Base-by-base conservation (phyloP, 2,888 invertebrate genomes). In the Dascillus cervinus region DNA sequence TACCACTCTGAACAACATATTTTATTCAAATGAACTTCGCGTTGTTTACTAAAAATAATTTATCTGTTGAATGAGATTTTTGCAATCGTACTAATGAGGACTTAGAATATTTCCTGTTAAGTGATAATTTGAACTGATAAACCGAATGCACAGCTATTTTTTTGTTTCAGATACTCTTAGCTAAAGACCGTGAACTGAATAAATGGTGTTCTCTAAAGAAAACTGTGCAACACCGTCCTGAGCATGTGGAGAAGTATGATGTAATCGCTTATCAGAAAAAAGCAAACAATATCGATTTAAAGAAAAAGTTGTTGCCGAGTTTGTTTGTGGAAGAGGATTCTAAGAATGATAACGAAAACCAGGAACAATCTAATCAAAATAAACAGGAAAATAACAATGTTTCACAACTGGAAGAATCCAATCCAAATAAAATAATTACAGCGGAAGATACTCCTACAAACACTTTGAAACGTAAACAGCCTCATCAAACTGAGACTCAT, bases 181-280 rank as follows among this genome's bases (percentile, higher is more conserved):
- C 94, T 0, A 85, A 90, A 55, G 97, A 97, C 60, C 82, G 78
- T 46, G 96, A 97, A 63, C 67, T 98, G 4, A 97, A 98, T 52
- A 79, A 80, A 50, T 98, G 97, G 98, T 91, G 85, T 47, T 89
- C 94, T 0, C 64, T 96, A 3, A 94, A 90, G 65, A 90, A 83
- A 65, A 73, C 89, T 0, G 73, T 82, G n/a, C 82, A 82, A 54
- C 76, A 82, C 50, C 72, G 84, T 14, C 77, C 86, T 0, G 80
- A 82, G 3, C 69, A 82, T 32, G 77, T 81, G 8, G 96, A 97
- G 65, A 71, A 72, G 40, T 79, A 79, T 32, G 95, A 96, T 39
- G 74, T 82, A 6, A 75, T 77, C 37, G 75, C 79, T 0, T 97
- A 82, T 64, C 64, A 72, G 43, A 73, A 76, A 47, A 90, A 85